A percentile compares a stretch with the other conserved stretches of the same genome.
phyloP scores from a whole-genome alignment of 1,140 invertebrate genomes.

The Heliothis subflexa region DNA sequence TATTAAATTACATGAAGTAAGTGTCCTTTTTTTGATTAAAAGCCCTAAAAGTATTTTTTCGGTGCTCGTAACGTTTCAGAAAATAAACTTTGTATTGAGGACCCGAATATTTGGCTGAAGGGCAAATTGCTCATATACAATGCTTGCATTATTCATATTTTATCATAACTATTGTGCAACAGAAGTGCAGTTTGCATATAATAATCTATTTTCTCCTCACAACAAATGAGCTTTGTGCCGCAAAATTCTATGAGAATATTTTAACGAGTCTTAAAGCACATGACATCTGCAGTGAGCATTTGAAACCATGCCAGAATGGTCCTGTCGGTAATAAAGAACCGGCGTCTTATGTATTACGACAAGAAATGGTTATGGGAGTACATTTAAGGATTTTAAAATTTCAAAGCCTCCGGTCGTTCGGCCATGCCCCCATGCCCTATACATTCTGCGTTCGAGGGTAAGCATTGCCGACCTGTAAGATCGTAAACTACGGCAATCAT shows the following conservation, averaged over 20 bases:
- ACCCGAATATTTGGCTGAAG: no score
- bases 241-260: conserved; percentile 36
- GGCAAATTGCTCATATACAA: no score
- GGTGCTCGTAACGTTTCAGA: no score
- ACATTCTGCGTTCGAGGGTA: conserved; percentile 9
- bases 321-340: conserved; percentile 40
- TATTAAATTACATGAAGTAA: conserved; percentile 19
- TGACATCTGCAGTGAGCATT: conserved; percentile 56
- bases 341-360: conserved; percentile 35
- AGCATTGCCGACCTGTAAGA: neutral
- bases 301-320: conserved; percentile 59
- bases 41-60: no score
- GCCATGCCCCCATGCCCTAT: conserved; percentile 3
- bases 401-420: neutral
- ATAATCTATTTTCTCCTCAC: conserved; percentile 19
- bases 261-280: conserved; percentile 53
- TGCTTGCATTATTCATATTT: no score
- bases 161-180: no score
- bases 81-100: no score
- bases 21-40: neutral
- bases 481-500: conserved; percentile 29
- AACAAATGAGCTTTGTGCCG: conserved; percentile 15
- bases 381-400: conserved; percentile 33
- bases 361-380: conserved; percentile 17
- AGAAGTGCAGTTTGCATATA: neutral